These are phyloP conservation scores for Sphenopsis melanotis DNA, from an alignment of 2,797 vertebrate genomes.

Conservation along the genomic window DNA sequence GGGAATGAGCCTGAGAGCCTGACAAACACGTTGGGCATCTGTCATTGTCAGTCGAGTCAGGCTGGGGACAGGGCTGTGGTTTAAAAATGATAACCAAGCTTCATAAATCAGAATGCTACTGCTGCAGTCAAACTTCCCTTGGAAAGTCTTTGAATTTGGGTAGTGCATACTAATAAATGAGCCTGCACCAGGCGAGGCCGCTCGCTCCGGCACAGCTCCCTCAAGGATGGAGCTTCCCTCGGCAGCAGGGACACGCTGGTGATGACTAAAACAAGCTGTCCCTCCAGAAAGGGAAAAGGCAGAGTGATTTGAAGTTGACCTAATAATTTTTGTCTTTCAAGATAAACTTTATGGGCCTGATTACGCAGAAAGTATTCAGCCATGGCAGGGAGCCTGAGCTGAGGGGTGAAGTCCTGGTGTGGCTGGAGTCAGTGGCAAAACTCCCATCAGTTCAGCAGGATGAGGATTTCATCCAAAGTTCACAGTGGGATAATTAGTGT, in stretches of 20 bases:
- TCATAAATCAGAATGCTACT: conserved; percentile 60
- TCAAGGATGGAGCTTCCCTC: not conserved
- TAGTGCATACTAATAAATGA: conserved; percentile 53
- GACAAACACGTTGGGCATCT: not conserved
- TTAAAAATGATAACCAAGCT: conserved; percentile 58
- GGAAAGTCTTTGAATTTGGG: conserved; percentile 67
- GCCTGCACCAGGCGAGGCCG: not conserved
- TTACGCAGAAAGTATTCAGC: not conserved
- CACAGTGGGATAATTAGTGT: conserved; percentile 6
- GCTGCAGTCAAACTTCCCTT: conserved; percentile 56
- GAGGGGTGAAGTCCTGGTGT: not conserved
- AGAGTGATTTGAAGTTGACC: not conserved
- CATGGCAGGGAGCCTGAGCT: not conserved
- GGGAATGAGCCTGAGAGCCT: not conserved
- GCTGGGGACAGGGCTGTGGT: not conserved
- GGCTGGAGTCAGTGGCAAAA: not conserved
- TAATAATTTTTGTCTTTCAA: conserved; percentile 13
- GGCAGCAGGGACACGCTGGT: not conserved
- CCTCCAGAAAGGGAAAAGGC: not conserved
- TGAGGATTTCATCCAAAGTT: conserved; percentile 24
- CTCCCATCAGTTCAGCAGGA: conserved; percentile 23
- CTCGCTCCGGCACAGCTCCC: not conserved
- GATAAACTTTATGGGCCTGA: conserved; percentile 6
- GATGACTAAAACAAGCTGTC: not conserved
- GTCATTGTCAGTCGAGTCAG: conserved; percentile 46